Base-by-base conservation (phyloP, 2,113 vertebrate genomes). In the Genyomyrus donnyi region DNA sequence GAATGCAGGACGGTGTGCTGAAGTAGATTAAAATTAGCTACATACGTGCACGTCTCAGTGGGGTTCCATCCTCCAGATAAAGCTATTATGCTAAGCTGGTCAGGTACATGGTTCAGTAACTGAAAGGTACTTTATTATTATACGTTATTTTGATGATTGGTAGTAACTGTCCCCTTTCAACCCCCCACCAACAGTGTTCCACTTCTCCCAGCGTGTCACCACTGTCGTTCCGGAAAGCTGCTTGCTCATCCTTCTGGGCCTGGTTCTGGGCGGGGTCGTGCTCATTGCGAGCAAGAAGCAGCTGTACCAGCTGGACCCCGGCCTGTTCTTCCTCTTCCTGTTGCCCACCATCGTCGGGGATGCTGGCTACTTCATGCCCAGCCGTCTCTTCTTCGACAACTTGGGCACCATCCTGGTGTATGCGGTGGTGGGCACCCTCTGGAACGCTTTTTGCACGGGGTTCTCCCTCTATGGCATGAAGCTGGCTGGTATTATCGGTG, bases 271-370 rank as follows among this genome's bases (percentile, higher is more conserved):
- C 0, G 98, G 97, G 31, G 95, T 99, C 0, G 98, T 99, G 50
- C 95, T 98, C 91, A 95, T 98, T 0, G 97, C 98, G 95, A 97
- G 96, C 10, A 97, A 99, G 95, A 98, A 97, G 95, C 97, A 98
- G 0, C 97, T 97, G 90, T 99, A 98, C 92, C 98, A 98, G 94
- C 96, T 99, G 48, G 98, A 99, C 90, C 98, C 98, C 15, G 96
- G 96, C 92, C 97, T 98, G 92, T 99, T 99, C 95, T 99, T 99
- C 95, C 97, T 99, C 92, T 99, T 99, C 94, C 96, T 99, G 87
- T 94, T 99, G 91, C 98, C 98, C 5, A 98, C 98, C 90, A 99
- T 99, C 0, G 98, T 99, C 90, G 95, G 98, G 0, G 98, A 99
- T 89, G 98, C 98, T 0, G 98, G 98, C 0, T 99, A 99, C 94